phyloP scores from a whole-genome alignment of 2,888 invertebrate species.

The Oscheius sp. region DNA sequence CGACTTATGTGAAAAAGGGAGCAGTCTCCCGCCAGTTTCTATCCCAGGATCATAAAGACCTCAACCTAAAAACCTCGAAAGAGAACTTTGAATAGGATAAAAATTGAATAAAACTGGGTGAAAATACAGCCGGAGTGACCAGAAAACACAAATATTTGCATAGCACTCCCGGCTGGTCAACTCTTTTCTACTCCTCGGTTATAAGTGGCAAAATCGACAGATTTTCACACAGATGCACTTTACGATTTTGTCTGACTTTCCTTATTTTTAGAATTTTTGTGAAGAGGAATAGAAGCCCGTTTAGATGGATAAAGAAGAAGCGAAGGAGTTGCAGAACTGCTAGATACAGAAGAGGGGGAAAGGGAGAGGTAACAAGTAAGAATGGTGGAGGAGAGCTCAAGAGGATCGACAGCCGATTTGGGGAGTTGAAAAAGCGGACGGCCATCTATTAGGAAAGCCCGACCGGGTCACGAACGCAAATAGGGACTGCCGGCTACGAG shows the following conservation, averaged over 20 bases:
- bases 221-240: background rate
- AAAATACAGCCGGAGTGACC: constrained; percentile 8
- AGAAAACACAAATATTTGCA: constrained; percentile 36
- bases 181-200: constrained; percentile 6
- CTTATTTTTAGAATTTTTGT: background rate
- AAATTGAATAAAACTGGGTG: background rate
- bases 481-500: constrained; percentile 16
- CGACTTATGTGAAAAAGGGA: too few species aligned
- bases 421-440: constrained; percentile 26
- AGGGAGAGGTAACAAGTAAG: constrained; percentile 9
- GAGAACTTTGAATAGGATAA: background rate
- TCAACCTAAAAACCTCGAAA: too few species aligned
- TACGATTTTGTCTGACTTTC: background rate
- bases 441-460: constrained; percentile 35
- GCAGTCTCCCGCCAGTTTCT: too few species aligned
- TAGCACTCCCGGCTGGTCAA: constrained; percentile 10
- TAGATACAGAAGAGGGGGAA: background rate
- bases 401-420: constrained; percentile 28
- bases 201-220: background rate
- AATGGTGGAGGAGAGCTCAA: background rate
- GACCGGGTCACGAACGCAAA: constrained; percentile 35
- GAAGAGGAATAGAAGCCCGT: background rate
- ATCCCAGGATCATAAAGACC: too few species aligned
- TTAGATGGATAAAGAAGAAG: background rate
- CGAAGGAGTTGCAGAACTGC: too few species aligned